Conservation (phyloP, 92 coral and sea anemone genomes). For the Paragorgia papillata region DNA sequence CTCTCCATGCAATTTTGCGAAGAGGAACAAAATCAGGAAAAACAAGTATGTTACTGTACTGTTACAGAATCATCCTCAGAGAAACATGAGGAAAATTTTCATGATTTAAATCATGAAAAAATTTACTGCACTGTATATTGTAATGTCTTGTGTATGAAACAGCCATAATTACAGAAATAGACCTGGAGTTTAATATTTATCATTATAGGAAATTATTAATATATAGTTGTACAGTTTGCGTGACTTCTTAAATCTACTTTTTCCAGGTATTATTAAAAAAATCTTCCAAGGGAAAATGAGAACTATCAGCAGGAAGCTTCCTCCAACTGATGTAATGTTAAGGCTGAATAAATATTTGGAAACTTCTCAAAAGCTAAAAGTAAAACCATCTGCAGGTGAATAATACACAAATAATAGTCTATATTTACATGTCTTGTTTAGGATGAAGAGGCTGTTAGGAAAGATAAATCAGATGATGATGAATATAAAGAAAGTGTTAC, state of each 20-base stretch:
- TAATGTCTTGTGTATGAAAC: too few relatives aligned
- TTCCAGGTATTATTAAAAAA: slow-evolving; percentile 72
- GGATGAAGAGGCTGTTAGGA: slow-evolving; percentile 34
- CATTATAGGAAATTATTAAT: too few relatives aligned
- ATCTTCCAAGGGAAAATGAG: slow-evolving; percentile 97
- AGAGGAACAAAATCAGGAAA: slow-evolving; percentile 86
- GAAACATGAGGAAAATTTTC: too few relatives aligned
- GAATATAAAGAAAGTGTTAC: slow-evolving; percentile 68
- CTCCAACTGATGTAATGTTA: slow-evolving; percentile 87
- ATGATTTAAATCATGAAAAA: too few relatives aligned
- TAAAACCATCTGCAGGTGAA: not conserved
- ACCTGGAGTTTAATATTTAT: too few relatives aligned
- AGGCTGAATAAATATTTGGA: not conserved
- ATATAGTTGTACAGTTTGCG: too few relatives aligned
- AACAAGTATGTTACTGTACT: slow-evolving; percentile 68
- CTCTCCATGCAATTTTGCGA: slow-evolving; percentile 81
- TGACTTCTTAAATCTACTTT: too few relatives aligned
- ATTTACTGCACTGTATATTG: too few relatives aligned
- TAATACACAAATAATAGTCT: too few relatives aligned
- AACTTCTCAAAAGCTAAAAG: not conserved
- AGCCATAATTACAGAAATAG: too few relatives aligned
- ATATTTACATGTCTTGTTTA: not conserved
- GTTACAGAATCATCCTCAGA: too few relatives aligned
- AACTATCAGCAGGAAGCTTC: slow-evolving; percentile 78
- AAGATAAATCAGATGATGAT: slow-evolving; percentile 17